Base-by-base conservation (phyloP, 2,888 invertebrate species). In the Exephanes ischioxanthus region DNA sequence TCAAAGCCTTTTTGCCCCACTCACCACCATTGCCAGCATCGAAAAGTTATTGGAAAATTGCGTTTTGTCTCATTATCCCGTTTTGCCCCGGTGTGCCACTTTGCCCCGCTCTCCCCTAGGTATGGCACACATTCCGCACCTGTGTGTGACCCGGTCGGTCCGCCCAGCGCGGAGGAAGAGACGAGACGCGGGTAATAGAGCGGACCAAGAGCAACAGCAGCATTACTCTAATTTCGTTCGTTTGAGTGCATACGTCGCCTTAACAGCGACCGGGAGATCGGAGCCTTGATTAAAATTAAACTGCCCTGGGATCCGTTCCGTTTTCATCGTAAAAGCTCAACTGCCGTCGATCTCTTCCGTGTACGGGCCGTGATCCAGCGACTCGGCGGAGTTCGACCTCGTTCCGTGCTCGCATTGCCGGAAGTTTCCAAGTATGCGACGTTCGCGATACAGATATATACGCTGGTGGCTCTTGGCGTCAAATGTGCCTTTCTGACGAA, bases 261-360 rank as follows among this genome's bases (percentile, higher is more conserved):
- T 87, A 87, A 88, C 87, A 85, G 86, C 51, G 66, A 37, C 71
- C 22, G n/a, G 22, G 68, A 72, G 85, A 80, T 88, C 75, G 80
- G 37, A 7, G 76, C 86, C 86, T 89, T 88, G 88, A 89, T 85
- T 87, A 88, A 88, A 89, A 89, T 88, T 87, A 82, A 88, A 89
- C 83, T 82, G 84, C 80, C 79, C 86, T 30, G 61, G 30, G n/a
- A 30, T 30, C 55, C 45, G 45, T 63, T 75, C 55, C 77, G 67
- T 82, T 83, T 80, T 75, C 87, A 76, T 82, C 80, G 79, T 88
- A 85, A 86, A 86, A 86, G 45, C 70, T 73, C 9, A 4, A 45
- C 11, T 51, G 14, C 41, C 45, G 41, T 63, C 72, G n/a, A 63
- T 63, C 61, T 63, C 26, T 14, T 30, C 30, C 16, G 51, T 37